phyloP scores from a whole-genome alignment of 2,113 vertebrate species.

The Irena cyanogastra region DNA sequence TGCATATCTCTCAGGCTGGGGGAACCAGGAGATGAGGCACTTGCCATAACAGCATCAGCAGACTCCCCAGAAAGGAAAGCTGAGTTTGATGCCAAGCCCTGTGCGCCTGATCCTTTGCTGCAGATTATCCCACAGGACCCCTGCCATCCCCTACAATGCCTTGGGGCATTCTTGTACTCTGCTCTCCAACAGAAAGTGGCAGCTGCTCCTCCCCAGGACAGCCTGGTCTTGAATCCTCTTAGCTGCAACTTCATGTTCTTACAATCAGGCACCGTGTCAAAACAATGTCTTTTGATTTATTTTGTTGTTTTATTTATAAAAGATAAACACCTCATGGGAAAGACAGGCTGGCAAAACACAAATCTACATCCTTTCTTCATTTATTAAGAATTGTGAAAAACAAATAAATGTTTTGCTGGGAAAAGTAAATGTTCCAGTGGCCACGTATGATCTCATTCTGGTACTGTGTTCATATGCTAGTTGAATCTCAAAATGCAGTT shows the following conservation, averaged over 20 bases:
- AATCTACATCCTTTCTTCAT: neutral
- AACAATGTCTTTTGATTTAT: neutral
- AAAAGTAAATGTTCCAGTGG: neutral
- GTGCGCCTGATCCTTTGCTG: neutral
- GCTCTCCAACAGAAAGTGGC: neutral
- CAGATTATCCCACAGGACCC: neutral
- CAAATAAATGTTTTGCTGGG: neutral
- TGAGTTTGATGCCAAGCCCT: neutral
- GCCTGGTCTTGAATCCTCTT: neutral
- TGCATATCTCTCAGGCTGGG: neutral
- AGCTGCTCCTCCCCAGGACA: neutral
- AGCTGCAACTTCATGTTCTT: neutral
- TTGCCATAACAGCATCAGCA: neutral
- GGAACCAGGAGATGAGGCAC: neutral
- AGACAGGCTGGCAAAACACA: neutral
- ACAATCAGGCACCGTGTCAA: neutral
- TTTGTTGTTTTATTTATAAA: neutral
- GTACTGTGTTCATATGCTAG: neutral
- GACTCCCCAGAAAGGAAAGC: neutral
- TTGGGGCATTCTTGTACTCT: neutral
- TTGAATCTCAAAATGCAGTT: neutral
- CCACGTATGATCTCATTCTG: neutral
- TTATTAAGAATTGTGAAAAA: conserved; percentile 16
- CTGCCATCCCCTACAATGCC: neutral
- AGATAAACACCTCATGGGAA: neutral